Percentiles rank a stretch among this genome's conserved stretches.
phyloP scores from a whole-genome alignment of 1,140 invertebrate species.

The Drosophila subpulchrella region DNA sequence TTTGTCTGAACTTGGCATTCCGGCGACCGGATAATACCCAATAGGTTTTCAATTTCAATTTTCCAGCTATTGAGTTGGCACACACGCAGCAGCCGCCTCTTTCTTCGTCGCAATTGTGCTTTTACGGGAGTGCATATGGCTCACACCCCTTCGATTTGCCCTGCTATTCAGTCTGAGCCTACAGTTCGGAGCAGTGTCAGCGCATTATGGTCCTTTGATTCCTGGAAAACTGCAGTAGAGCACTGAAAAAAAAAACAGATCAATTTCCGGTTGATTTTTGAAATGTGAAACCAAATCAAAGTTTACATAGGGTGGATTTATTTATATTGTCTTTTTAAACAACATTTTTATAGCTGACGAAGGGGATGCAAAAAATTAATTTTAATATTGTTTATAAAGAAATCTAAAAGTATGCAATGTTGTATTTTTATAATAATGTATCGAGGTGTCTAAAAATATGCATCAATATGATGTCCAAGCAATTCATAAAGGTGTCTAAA shows the following conservation, averaged over 20 bases:
- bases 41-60: constrained; percentile 71
- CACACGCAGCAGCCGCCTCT: constrained; percentile 16
- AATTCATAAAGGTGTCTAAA: too few species aligned
- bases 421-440: too few species aligned
- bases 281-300: too few species aligned
- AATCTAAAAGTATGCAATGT: too few species aligned
- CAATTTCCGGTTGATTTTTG: too few species aligned
- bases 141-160: constrained; percentile 7
- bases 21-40: constrained; percentile 27
- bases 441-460: too few species aligned
- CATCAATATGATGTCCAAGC: too few species aligned
- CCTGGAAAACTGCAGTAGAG: constrained; percentile 18
- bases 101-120: constrained; percentile 21
- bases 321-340: too few species aligned
- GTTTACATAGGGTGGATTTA: too few species aligned
- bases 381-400: too few species aligned
- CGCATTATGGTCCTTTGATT: constrained; percentile 42
- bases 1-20: constrained; percentile 50
- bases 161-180: constrained; percentile 14
- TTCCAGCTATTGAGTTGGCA: constrained; percentile 67
- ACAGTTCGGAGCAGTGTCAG: constrained; percentile 31
- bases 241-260: not conserved
- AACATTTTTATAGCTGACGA: too few species aligned
- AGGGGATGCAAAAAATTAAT: too few species aligned
- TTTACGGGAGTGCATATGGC: constrained; percentile 24